Conservation (phyloP, 2,888 invertebrate species). For the Leptinotarsa rubiginosa region DNA sequence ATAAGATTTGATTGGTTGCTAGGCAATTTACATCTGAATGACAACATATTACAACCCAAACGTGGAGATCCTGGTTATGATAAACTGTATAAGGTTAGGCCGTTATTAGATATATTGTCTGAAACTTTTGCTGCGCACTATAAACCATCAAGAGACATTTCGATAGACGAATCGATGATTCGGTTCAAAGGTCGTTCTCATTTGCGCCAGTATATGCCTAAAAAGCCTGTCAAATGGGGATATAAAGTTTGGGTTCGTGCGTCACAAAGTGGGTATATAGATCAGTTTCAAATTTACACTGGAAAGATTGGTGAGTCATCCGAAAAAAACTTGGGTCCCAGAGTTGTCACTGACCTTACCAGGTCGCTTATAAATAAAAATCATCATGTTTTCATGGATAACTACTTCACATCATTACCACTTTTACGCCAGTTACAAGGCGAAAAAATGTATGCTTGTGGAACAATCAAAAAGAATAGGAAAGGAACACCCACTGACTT, state of each 20-base stretch:
- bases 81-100: slow-evolving; percentile 52
- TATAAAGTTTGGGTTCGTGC: slow-evolving; percentile 31
- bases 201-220: slow-evolving; percentile 36
- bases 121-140: slow-evolving; percentile 35
- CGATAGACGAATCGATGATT: slow-evolving; percentile 37
- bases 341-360: slow-evolving; percentile 10
- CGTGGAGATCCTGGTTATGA: slow-evolving; percentile 42
- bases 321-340: slow-evolving; percentile 6
- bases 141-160: slow-evolving; percentile 10
- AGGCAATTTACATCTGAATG: slow-evolving; percentile 50
- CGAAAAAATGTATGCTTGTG: slow-evolving; percentile 3
- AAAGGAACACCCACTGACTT: not conserved
- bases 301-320: not conserved
- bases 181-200: slow-evolving; percentile 34
- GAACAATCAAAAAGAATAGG: not conserved
- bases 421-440: not conserved
- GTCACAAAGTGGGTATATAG: slow-evolving; percentile 11
- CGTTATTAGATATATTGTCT: slow-evolving; percentile 43
- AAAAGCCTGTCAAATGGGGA: slow-evolving; percentile 35
- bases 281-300: slow-evolving; percentile 13
- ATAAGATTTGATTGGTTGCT: slow-evolving; percentile 43
- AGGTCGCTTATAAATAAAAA: slow-evolving; percentile 2
- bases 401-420: not conserved
- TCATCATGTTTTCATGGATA: slow-evolving; percentile 6
- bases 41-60: slow-evolving; percentile 43